A percentile compares a stretch with the other conserved stretches of the same genome.
Evolutionary conservation across 2,113 vertebrate genomes (phyloP).

Genomic region (Sclerurus mexicanus): DNA sequence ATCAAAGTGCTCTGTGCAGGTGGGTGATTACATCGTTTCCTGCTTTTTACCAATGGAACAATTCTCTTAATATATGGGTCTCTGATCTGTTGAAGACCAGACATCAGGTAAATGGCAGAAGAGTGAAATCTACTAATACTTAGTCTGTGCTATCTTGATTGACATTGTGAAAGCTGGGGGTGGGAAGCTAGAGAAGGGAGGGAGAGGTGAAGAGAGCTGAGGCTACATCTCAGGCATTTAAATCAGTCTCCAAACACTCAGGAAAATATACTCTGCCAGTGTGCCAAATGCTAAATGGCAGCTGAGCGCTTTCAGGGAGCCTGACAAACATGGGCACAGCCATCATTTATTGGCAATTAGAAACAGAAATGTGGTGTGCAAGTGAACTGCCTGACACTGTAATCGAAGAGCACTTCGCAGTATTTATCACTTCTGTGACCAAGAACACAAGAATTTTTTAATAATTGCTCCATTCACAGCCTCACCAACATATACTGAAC

Average conservation of each 20-base stretch:
- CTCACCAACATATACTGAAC: background rate
- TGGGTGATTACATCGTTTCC: background rate
- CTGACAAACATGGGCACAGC: background rate
- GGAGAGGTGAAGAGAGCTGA: background rate
- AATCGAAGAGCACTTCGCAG: slow-evolving; percentile 21
- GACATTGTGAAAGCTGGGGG: background rate
- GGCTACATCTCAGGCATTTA: background rate
- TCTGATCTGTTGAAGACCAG: background rate
- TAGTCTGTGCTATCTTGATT: background rate
- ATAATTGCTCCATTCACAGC: slow-evolving; percentile 7
- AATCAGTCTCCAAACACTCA: background rate
- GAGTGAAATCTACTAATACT: background rate
- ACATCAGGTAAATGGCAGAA: background rate
- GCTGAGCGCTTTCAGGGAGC: background rate
- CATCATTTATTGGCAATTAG: background rate
- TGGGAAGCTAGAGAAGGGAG: background rate
- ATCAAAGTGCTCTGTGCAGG: background rate
- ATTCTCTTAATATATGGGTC: background rate
- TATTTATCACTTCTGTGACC: slow-evolving; percentile 40
- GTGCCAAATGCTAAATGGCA: background rate
- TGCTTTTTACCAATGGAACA: background rate
- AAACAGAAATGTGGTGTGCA: background rate
- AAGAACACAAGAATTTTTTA: slow-evolving; percentile 53
- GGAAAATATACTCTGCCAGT: background rate
- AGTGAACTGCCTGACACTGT: background rate